These are phyloP conservation scores for Alethe diademata DNA, from an alignment of 2,113 vertebrate genomes.

Conservation along the genomic window DNA sequence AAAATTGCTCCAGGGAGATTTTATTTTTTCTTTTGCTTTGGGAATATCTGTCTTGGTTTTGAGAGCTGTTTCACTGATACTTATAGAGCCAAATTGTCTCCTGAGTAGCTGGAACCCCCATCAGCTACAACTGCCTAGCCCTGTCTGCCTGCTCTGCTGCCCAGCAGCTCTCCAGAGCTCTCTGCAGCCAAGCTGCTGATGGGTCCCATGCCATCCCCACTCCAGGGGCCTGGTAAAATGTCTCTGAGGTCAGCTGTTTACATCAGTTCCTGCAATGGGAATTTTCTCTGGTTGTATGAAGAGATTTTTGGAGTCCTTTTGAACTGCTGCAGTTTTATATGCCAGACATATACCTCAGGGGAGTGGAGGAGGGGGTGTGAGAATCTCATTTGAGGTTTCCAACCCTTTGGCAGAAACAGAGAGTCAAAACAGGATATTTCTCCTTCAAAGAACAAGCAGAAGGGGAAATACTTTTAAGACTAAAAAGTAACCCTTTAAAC, in stretches of 20 bases:
- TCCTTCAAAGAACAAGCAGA: not conserved
- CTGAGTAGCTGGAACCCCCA: not conserved
- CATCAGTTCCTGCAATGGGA: not conserved
- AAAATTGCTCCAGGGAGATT: not conserved
- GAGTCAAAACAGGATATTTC: constrained; percentile 21
- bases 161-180: not conserved
- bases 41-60: not conserved
- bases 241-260: not conserved
- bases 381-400: constrained; percentile 39
- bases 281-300: not conserved
- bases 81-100: not conserved
- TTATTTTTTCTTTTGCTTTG: not conserved
- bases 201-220: not conserved
- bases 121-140: not conserved
- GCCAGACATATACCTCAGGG: constrained; percentile 11
- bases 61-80: not conserved
- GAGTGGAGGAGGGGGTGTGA: constrained; percentile 22
- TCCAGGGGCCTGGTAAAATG: not conserved
- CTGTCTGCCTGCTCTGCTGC: not conserved
- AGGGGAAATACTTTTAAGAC: not conserved
- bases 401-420: not conserved
- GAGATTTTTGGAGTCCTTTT: not conserved
- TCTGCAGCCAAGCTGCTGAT: not conserved
- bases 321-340: not conserved
- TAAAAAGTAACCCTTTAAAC: not conserved